Evolutionary conservation across 2,113 vertebrate genomes (phyloP).

Genomic region (Oryzias javanicus): DNA sequence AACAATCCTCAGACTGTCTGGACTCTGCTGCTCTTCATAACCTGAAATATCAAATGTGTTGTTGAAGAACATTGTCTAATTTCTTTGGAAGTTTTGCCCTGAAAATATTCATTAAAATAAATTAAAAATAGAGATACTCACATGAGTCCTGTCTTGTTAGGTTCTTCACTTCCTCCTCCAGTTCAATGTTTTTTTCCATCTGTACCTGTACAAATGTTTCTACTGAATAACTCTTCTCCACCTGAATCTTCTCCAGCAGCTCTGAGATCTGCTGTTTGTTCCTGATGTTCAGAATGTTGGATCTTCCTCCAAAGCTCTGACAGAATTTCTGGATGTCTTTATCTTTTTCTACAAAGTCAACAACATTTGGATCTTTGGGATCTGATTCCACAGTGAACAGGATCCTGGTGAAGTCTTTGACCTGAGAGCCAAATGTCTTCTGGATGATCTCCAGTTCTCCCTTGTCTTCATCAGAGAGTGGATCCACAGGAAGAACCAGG

Average conservation of each 20-base stretch:
- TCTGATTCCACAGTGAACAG: conserved; percentile 27
- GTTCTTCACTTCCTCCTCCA: too few relatives aligned
- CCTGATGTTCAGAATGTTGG: conserved; percentile 10
- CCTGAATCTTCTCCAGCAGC: background rate
- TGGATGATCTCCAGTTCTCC: conserved; percentile 38
- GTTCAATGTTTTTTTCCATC: background rate
- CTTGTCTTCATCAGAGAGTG: conserved; percentile 31
- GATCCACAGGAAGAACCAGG: conserved; percentile 35
- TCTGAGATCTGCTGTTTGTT: conserved; percentile 8
- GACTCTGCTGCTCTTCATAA: background rate
- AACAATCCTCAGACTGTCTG: background rate
- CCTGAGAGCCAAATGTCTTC: conserved; percentile 7
- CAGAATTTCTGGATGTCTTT: conserved; percentile 15
- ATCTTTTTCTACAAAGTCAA: conserved; percentile 17
- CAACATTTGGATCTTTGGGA: background rate
- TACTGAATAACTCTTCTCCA: background rate
- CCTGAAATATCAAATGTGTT: too few relatives aligned
- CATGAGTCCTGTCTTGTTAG: too few relatives aligned
- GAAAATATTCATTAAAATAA: too few relatives aligned
- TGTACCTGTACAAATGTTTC: background rate
- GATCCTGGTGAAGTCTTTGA: conserved; percentile 8
- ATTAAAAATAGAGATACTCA: background rate
- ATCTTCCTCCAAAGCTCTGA: conserved; percentile 5
- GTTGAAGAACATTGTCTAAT: too few relatives aligned
- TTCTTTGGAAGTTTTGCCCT: too few relatives aligned